A percentile compares a stretch with the other conserved stretches of the same genome.
phyloP scores from a whole-genome alignment of 2,113 vertebrate species.

The Mustelus asterias region DNA sequence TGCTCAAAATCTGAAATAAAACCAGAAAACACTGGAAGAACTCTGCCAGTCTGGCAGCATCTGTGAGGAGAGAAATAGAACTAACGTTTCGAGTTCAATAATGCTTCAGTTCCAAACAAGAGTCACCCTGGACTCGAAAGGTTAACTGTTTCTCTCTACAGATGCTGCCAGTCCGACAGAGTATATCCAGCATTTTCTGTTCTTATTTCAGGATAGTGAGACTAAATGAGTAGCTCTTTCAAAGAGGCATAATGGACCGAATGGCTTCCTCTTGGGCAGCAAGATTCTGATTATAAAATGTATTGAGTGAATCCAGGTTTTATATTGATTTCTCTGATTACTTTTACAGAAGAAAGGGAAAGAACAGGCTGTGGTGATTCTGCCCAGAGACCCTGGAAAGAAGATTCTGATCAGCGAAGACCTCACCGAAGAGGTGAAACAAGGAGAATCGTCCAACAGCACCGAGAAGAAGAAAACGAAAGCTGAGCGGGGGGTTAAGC shows the following conservation, averaged over 20 bases:
- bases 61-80: too few species aligned
- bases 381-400: constrained; percentile 62
- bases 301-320: neutral
- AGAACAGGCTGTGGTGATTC: constrained; percentile 48
- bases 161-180: too few species aligned
- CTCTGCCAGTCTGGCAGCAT: too few species aligned
- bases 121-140: too few species aligned
- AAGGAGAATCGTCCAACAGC: constrained; percentile 42
- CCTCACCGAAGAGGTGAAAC: constrained; percentile 41
- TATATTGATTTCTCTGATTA: neutral
- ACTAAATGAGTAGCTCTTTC: neutral
- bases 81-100: too few species aligned
- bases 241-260: neutral
- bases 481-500: constrained; percentile 69
- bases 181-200: too few species aligned
- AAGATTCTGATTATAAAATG: neutral
- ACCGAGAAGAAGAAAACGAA: constrained; percentile 60
- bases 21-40: too few species aligned
- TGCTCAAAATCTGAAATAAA: too few species aligned
- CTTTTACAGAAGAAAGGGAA: constrained; percentile 69
- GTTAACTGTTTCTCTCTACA: too few species aligned
- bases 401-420: constrained; percentile 42
- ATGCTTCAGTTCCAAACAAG: too few species aligned
- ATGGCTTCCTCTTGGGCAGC: neutral
- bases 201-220: neutral